Evolutionary conservation across 2,888 invertebrate genomes (phyloP), one percentile per base, ranked within the genome.

Genomic region (Villa cingulata): DNA sequence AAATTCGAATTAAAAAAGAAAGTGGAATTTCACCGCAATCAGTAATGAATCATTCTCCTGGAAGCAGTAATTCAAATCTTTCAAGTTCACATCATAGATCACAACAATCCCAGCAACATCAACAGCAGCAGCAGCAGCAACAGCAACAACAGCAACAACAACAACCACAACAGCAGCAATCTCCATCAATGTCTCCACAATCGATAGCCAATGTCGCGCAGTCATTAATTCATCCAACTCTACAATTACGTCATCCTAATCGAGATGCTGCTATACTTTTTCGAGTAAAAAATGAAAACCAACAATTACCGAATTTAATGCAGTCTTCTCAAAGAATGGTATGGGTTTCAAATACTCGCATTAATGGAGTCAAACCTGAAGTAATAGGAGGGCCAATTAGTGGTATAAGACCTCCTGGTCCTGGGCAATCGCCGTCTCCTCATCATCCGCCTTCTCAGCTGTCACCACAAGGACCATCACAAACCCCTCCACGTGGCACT

Each of bases 321-420:
- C 54, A 54, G 38, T 57, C 62, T 7, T 66, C 62, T 17, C 68
- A 65, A 51, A 65, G 66, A 14, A 70, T 69, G 67, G 66, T 70
- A 5, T 78, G 78, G 77, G 75, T 76, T 27, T 72, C 75, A 27
- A 70, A 76, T 46, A 76, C 78, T 47, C 76, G 83, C 55, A 81
- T 84, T 54, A 85, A 85, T 64, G 86, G 86, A 53, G 81, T 82
- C 50, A 84, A 86, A 59, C 84, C 85, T n/a, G 86, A 87, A 67
- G 76, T 87, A 54, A 85, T 86, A 56, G 83, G 84, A 18, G 79
- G 78, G 2, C 70, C 62, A 14, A 56, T 67, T 40, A 63, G 64
- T 16, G 59, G 56, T 12, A 50, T 65, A 46, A 58, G 66, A 6
- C 62, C 64, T 16, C 39, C 43, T 14, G 44, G 46, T 20, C 57